Base-by-base conservation (phyloP, 2,113 vertebrate genomes). In the Hydrolagus affinis region DNA sequence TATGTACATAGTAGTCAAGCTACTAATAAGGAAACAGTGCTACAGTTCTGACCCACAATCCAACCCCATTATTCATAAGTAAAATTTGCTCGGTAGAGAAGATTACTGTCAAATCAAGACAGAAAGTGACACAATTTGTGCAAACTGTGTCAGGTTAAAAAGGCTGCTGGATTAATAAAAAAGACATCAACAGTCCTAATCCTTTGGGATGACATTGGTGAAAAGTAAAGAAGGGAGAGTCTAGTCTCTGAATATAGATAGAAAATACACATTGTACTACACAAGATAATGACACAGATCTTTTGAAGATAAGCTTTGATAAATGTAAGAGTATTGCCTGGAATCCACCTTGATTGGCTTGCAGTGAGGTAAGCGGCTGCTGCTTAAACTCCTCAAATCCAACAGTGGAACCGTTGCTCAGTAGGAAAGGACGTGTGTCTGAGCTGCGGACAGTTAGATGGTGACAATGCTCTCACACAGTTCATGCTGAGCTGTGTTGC, bases 11-110 rank as follows among this genome's bases (percentile, higher is more conserved):
- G 15, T 25, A 12, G 66, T 83, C 60, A 83, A 83, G 30, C 60
- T 83, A 83, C 25, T 83, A 83, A 64, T 83, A 83, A 66, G 62
- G 62, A 83, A 83, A 64, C 59, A 15, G 19, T 28, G 28, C 23
- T 28, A 30, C 14, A 66, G 15, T 9, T 10, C 28, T 83, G 60
- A 83, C 77, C 25, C 15, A 83, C 19, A 83, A 32, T 66, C 25
- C 25, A 66, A 83, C 62, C 15, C 25, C 6, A 83, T 66, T 83
- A 66, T 66, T 66, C 77, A 78, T n/a, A 23, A 78, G 59, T 23
- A 83, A 83, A 83, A 17, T 64, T 66, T 30, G 14, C 62, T 83
- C 25, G 60, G 11, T 78, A 59, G 62, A 62, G 56, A 60, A 78
- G 23, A 78, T 83, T 66, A 66, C 23, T 83, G 25, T 83, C 77